Conservation (phyloP, 2,888 invertebrate species). For the Trypoxylon attenuatum region DNA sequence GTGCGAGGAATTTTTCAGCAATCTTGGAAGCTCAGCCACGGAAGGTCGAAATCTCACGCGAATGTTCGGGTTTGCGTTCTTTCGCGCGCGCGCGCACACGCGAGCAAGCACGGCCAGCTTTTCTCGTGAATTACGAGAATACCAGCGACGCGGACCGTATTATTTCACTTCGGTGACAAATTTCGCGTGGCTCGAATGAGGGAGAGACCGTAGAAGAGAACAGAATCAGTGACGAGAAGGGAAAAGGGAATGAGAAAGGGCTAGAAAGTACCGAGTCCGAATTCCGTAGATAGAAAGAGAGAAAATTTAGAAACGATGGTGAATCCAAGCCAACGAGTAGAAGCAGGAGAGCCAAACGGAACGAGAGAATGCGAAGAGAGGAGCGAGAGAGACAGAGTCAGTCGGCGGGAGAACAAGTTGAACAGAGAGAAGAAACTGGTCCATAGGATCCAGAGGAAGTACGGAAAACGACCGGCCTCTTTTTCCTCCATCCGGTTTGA, state of each 20-base stretch:
- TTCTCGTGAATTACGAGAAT: conserved; percentile 50
- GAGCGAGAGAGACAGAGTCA: conserved; percentile 13
- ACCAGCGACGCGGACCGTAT: conserved; percentile 43
- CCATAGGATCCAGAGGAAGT: conserved; percentile 59
- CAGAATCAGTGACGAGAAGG: neutral
- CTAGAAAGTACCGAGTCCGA: conserved; percentile 1
- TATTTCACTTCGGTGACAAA: conserved; percentile 63
- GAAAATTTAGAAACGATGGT: no score
- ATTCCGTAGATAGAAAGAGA: conserved; percentile 7
- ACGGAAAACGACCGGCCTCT: conserved; percentile 66
- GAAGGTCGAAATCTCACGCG: neutral
- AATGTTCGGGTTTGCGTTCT: neutral
- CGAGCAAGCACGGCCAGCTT: neutral
- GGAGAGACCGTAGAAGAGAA: neutral
- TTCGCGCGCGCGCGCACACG: neutral
- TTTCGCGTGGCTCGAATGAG: conserved; percentile 51
- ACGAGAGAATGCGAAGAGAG: no score
- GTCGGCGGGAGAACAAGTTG: neutral
- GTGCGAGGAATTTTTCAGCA: neutral
- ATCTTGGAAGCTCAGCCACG: neutral
- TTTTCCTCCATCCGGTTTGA: conserved; percentile 67
- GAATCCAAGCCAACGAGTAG: no score
- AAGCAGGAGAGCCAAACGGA: no score
- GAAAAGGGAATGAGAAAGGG: conserved; percentile 10
- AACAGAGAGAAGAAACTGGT: conserved; percentile 22